Evolutionary conservation across 2,888 invertebrate genomes (phyloP), one percentile per base, ranked within the genome.

Genomic region (Cantharis lateralis): DNA sequence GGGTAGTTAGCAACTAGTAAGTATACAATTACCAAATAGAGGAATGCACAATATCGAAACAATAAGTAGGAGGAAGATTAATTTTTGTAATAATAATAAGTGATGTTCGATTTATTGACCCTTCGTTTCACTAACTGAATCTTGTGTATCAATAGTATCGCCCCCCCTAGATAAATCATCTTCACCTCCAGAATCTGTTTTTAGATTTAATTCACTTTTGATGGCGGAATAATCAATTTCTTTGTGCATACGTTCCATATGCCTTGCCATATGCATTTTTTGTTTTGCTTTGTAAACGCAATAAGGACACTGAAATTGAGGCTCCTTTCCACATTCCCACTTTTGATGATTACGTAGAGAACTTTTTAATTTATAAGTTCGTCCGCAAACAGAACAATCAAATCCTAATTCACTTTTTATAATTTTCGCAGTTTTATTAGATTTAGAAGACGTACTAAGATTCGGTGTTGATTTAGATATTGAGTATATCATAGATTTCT

Each of bases 291-390:
- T 92, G 88, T 95, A 95, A n/a, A 93, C 93, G 89, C 95, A 95
- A 89, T 93, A 94, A 18, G 93, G 93, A 87, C 95, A 95, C 86
- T 93, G 93, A 88, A 95, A 95, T 88, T 94, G 94, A 16, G 95
- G 95, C 88, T 95, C 95, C 87, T 95, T 95, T 85, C 95, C 94
- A 88, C 95, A 95, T 88, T 95, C 95, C 95, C 95, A 95, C 88
- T 95, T 95, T 90, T 94, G 94, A 87, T 95, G 95, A 88, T 95
- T 95, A 79, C 95, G 91, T 84, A 95, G 89, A 78, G 95, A 95
- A 82, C 95, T 95, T 89, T 96, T 96, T 82, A 96, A 91, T 88
- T 96, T 96, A 89, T 96, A 96, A 80, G 94, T 93, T 82, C 96
- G 91, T 79, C 95, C 95, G 89, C 96, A 96, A 84, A 94, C 94